These are phyloP conservation scores for Pelecanoides urinatrix DNA, from an alignment of 2,113 vertebrate genomes.

Conservation along the genomic window DNA sequence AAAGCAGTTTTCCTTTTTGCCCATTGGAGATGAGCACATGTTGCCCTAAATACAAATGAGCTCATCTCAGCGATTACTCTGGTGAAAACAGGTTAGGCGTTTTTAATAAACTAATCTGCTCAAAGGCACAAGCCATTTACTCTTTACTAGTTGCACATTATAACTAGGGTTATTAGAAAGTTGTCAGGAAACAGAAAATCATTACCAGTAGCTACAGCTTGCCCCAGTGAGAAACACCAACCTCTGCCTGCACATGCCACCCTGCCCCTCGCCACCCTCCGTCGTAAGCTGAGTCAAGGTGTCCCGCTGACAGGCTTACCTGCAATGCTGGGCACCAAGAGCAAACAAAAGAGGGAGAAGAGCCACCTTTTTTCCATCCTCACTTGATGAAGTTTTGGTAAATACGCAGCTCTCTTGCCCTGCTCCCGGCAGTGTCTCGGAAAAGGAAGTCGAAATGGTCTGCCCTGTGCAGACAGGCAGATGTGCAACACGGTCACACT, in stretches of 20 bases:
- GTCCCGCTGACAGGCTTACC: constrained; percentile 10
- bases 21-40: background rate
- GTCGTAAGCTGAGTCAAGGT: background rate
- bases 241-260: background rate
- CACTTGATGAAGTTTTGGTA: background rate
- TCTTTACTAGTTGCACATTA: background rate
- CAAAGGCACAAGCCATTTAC: background rate
- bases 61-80: background rate
- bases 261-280: background rate
- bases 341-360: background rate
- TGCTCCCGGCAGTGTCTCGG: background rate
- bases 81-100: background rate
- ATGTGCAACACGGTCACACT: background rate
- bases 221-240: background rate
- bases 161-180: background rate
- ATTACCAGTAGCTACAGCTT: background rate
- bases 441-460: background rate
- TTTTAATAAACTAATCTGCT: background rate
- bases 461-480: background rate
- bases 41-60: background rate
- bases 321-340: constrained; percentile 5
- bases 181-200: background rate
- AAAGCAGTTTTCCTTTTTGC: background rate
- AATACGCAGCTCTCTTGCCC: background rate
- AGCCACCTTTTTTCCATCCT: constrained; percentile 51